Evolutionary conservation across 2,113 vertebrate genomes (phyloP), one percentile per base, ranked within the genome.

Genomic region (Oncorhynchus tshawytscha): DNA sequence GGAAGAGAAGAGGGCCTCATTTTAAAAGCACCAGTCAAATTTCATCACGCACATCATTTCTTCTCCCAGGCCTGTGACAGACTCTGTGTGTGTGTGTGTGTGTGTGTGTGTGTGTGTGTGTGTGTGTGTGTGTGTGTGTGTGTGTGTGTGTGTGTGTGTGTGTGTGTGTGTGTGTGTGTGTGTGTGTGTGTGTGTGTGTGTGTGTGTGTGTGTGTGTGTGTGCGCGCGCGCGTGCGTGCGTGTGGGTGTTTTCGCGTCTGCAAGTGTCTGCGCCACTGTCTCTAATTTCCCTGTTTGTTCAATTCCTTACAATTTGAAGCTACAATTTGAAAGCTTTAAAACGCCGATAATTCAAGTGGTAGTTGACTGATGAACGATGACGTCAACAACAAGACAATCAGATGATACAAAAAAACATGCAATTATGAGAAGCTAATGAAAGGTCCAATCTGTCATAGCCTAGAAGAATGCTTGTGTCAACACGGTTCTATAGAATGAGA

Each of bases 291-390:
- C 67, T 4, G 4, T 25, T 73, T 77, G 66, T 71, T 70, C 57
- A 27, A 72, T 57, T 25, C 75, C 34, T 80, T 76, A 82, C 80
- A 70, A 81, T 85, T 85, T 81, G 31, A 39, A 29, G 69, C 67
- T 66, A 71, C 5, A 13, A n/a, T 13, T 5, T 25, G 65, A 67
- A 73, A 65, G 67, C 72, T 62, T 86, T 86, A 85, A 84, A 73
- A 72, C 59, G 71, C 49, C 80, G 82, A 83, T 88, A 83, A 84
- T 87, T 90, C 81, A 88, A 71, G 57, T 6, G 29, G 69, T 69
- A 80, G 83, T 84, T 82, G 8, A 11, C 79, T 82, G 27, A 3
- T 73, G 80, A 78, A 81, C 76, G 71, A 80, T 85, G 85, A 89
- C 85, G 85, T 84, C 82, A 2, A 24, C 59, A 20, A 84, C 84